Evolutionary conservation across 2,113 vertebrate genomes (phyloP).

Genomic region (Crotalus helleri): DNA sequence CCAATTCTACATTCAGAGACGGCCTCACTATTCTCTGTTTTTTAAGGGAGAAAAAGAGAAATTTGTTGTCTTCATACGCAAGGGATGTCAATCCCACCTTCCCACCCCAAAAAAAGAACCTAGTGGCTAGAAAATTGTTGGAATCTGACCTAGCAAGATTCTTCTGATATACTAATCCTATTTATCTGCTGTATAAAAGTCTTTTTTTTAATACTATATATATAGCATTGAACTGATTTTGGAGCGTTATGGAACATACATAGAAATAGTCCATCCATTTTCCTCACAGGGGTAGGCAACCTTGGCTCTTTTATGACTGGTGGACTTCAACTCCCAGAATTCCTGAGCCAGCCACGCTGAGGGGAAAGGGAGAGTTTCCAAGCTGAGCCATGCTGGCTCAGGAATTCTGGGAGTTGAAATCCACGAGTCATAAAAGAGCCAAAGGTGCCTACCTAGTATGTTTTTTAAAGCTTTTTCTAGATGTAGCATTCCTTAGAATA

Average conservation of each 20-base stretch:
- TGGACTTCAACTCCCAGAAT: too few relatives aligned
- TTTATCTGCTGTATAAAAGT: background rate
- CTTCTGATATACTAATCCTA: background rate
- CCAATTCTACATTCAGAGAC: background rate
- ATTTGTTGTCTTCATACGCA: background rate
- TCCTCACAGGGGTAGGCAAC: too few relatives aligned
- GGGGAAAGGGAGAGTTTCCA: too few relatives aligned
- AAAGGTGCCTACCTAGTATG: too few relatives aligned
- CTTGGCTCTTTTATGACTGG: too few relatives aligned
- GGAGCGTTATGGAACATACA: background rate
- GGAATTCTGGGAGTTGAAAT: too few relatives aligned
- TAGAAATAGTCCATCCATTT: background rate
- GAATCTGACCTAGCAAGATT: background rate
- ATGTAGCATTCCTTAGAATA: background rate
- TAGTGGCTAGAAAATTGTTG: background rate
- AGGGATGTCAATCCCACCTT: background rate
- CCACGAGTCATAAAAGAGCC: too few relatives aligned
- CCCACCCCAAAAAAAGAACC: background rate
- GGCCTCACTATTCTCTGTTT: background rate
- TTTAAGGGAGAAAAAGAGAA: background rate
- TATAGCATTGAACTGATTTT: background rate
- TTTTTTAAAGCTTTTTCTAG: background rate
- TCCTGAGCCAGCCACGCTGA: too few relatives aligned
- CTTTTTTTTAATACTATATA: background rate
- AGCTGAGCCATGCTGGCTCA: too few relatives aligned